Conservation (phyloP, 2,797 vertebrate species). For the Halcyon leucocephala region DNA sequence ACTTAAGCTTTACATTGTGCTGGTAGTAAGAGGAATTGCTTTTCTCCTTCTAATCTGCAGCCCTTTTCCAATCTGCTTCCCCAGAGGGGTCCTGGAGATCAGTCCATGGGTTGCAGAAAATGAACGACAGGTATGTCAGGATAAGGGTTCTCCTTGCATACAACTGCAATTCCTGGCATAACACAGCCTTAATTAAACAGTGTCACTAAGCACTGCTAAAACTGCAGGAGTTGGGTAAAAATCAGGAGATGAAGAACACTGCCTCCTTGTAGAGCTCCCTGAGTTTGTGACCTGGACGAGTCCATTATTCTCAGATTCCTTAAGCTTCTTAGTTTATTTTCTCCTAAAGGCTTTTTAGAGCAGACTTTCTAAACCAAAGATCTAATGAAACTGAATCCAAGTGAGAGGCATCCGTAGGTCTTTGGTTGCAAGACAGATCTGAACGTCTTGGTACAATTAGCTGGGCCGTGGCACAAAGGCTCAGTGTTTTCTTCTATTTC, state of each 20-base stretch:
- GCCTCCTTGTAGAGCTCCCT: not conserved
- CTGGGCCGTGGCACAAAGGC: not conserved
- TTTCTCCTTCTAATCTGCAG: not conserved
- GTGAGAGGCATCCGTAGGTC: rapidly evolving
- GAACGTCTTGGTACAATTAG: not conserved
- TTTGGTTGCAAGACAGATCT: not conserved
- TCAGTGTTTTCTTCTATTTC: not conserved
- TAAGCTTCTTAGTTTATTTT: not conserved
- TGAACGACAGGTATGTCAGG: not conserved
- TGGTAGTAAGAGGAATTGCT: not conserved
- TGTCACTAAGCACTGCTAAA: not conserved
- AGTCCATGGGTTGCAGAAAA: rapidly evolving
- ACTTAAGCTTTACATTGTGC: not conserved
- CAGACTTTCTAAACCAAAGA: not conserved
- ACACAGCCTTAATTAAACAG: not conserved
- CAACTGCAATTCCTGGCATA: not conserved
- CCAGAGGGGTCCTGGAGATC: not conserved
- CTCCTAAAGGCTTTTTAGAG: not conserved
- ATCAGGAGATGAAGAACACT: not conserved
- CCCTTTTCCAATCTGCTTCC: not conserved
- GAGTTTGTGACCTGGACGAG: rapidly evolving
- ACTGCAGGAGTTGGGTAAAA: not conserved
- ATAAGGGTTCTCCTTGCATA: not conserved
- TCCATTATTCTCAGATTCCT: not conserved
- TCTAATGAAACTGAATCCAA: not conserved